Evolutionary conservation across 2,113 vertebrate species (phyloP), one percentile per base, ranked within the genome.

Genomic region (Actenoides lindsayi): DNA sequence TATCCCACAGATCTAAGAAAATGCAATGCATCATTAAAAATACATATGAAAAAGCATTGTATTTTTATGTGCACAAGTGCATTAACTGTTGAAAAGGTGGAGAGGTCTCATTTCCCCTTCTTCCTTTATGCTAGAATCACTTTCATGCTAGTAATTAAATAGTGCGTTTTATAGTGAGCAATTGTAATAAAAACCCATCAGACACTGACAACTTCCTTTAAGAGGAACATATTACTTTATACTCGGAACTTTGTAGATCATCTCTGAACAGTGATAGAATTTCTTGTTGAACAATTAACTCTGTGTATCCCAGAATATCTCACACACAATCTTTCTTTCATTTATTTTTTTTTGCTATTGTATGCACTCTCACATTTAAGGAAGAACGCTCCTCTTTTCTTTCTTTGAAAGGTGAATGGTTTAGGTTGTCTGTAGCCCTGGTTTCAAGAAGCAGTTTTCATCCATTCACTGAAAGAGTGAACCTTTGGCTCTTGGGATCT

Each of bases 81-180:
- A 95, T 96, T 91, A 96, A 97, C 92, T 95, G 93, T 97, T 97
- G 94, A 95, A 97, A 97, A 97, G 93, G 96, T 70, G 88, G 92
- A 96, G 70, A 94, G 88, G 96, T 97, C 94, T 97, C 94, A 94
- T 97, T 98, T 97, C 96, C 90, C 94, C 93, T 96, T 95, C 93
- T 91, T 91, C 46, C 93, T 96, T 97, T 97, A 95, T 90, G 89
- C 92, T 97, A 95, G 96, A 98, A 96, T 97, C 96, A 94, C 93
- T 97, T 97, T 97, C 89, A 80, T 96, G 94, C 94, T 96, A 95
- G 85, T 97, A 98, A 97, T 98, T 97, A 98, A 97, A 97, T 90
- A 96, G 95, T 94, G 91, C 46, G 3, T 96, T 97, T 97, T 96
- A 81, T 93, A 54, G 53, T 94, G 95, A 74, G 83, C 91, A 98